phyloP scores from a whole-genome alignment of 2,888 invertebrate genomes.

The Rhorus exstirpatorius region DNA sequence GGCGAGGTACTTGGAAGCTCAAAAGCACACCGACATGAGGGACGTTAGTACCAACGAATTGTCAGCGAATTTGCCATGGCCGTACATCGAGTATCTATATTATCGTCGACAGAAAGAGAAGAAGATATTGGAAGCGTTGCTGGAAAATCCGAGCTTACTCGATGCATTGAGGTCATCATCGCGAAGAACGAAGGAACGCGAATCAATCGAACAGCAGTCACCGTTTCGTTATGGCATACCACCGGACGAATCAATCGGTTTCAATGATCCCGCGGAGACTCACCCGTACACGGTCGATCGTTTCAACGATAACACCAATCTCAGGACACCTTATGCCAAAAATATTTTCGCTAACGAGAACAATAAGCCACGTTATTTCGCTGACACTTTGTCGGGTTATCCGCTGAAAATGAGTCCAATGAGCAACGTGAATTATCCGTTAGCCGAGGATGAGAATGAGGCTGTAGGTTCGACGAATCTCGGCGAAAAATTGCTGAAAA shows the following conservation, averaged over 20 bases:
- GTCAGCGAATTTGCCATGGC: slow-evolving; percentile 55
- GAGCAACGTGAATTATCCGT: slow-evolving; percentile 41
- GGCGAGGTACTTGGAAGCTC: slow-evolving; percentile 76
- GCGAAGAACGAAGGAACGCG: slow-evolving; percentile 65
- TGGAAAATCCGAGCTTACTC: slow-evolving; percentile 71
- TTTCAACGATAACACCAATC: slow-evolving; percentile 48
- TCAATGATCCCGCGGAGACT: slow-evolving; percentile 13
- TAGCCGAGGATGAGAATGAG: slow-evolving; percentile 1
- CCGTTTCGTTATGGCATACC: slow-evolving; percentile 55
- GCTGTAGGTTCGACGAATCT: slow-evolving; percentile 45
- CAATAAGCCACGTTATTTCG: slow-evolving; percentile 46
- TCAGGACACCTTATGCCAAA: slow-evolving; percentile 53
- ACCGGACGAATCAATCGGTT: slow-evolving; percentile 51
- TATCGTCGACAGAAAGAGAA: slow-evolving; percentile 71
- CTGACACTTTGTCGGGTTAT: slow-evolving; percentile 27
- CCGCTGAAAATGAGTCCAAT: slow-evolving; percentile 14
- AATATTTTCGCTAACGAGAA: slow-evolving; percentile 52
- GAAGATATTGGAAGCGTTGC: slow-evolving; percentile 71
- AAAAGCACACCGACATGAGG: slow-evolving; percentile 64
- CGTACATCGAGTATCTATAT: slow-evolving; percentile 70
- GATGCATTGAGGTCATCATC: slow-evolving; percentile 73
- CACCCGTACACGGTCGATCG: slow-evolving; percentile 38
- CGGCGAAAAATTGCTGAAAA: slow-evolving; percentile 39
- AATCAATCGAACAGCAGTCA: slow-evolving; percentile 65
- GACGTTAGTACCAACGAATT: slow-evolving; percentile 50